A percentile compares a stretch with the other conserved stretches of the same genome.
Conservation (phyloP, 2,113 vertebrate genomes). For the Perognathus longimembris region DNA sequence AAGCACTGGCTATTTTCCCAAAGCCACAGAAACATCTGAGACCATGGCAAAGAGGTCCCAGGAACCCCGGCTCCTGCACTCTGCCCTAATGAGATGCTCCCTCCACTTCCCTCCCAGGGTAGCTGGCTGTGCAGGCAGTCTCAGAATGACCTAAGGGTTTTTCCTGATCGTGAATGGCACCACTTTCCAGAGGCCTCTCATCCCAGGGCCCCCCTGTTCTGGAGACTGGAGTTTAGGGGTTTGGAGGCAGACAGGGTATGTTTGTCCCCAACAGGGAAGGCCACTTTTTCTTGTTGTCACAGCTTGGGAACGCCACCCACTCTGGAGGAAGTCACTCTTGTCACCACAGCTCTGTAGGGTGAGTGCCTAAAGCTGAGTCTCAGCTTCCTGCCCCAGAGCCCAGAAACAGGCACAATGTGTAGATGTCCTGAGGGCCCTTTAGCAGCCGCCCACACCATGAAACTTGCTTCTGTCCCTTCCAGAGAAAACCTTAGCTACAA, state of each 20-base stretch:
- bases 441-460: not conserved
- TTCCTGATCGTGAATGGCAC: not conserved
- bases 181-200: not conserved
- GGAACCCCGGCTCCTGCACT: not conserved
- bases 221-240: not conserved
- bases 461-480: not conserved
- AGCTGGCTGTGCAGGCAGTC: not conserved
- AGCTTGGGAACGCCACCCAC: not conserved
- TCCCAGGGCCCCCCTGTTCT: not conserved
- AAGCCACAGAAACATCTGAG: not conserved
- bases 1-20: not conserved
- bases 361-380: not conserved
- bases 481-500: not conserved
- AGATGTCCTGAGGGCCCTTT: not conserved
- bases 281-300: not conserved
- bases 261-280: not conserved
- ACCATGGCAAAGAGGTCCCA: not conserved
- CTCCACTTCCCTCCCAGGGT: not conserved
- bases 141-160: not conserved
- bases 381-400: not conserved
- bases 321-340: not conserved
- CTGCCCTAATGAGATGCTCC: not conserved
- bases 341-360: not conserved
- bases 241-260: not conserved
- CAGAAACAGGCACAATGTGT: no score